Conservation (phyloP, 2,113 vertebrate species). For the Corythoichthys haematopterus region DNA sequence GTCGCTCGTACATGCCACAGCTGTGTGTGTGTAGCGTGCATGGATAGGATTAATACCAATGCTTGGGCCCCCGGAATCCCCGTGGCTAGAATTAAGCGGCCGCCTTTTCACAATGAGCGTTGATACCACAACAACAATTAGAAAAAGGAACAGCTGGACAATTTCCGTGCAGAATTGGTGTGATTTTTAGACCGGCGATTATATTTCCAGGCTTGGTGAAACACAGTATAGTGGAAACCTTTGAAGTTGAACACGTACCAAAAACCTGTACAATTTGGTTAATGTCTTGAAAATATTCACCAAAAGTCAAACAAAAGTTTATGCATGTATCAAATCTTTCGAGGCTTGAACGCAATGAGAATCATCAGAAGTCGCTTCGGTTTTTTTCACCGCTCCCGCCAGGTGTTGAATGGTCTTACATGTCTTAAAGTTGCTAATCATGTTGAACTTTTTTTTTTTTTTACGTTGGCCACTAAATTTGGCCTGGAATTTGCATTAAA, state of each 20-base stretch:
- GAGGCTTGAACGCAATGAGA: not conserved
- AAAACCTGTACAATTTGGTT: not conserved
- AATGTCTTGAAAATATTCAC: not conserved
- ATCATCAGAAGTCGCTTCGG: too few species aligned
- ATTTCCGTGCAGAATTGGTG: conserved; percentile 39
- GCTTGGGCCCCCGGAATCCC: conserved; percentile 52
- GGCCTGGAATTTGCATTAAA: too few species aligned
- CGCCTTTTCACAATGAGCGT: conserved; percentile 38
- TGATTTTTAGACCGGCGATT: conserved; percentile 23
- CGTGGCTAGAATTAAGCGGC: conserved; percentile 59
- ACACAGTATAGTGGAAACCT: not conserved
- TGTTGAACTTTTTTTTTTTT: too few species aligned
- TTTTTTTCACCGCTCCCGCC: too few species aligned
- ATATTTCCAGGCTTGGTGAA: not conserved
- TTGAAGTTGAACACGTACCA: conserved; percentile 3
- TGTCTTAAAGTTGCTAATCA: too few species aligned
- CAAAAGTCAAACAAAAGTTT: not conserved
- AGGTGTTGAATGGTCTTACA: too few species aligned
- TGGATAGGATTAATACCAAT: conserved; percentile 42
- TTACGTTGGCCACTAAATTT: too few species aligned
- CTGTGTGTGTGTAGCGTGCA: conserved; percentile 53
- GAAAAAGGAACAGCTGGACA: conserved; percentile 71
- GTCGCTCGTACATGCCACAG: conserved; percentile 60
- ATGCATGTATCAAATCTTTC: not conserved
- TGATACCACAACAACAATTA: conserved; percentile 19